These are phyloP conservation scores for Antheraea assamensis DNA, from an alignment of 2,888 invertebrate species.

Conservation along the genomic window DNA sequence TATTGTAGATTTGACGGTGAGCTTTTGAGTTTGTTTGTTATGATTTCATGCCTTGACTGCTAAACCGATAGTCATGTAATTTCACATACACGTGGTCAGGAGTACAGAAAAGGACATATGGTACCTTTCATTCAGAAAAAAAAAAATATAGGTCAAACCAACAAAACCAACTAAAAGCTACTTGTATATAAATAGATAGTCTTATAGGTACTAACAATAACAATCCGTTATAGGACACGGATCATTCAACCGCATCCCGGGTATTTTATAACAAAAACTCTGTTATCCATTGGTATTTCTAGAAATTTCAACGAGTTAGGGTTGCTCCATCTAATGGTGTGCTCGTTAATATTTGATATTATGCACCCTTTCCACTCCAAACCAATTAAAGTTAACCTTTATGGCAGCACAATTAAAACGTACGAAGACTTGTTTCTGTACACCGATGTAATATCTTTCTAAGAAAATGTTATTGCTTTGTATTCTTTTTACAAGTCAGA, in stretches of 20 bases:
- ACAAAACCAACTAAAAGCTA: no score
- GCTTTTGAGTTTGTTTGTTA: no score
- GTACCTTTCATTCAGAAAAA: no score
- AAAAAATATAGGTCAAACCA: no score
- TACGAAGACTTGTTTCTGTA: conserved; percentile 16
- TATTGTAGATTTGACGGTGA: no score
- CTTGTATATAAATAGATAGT: not conserved
- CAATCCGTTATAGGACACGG: not conserved
- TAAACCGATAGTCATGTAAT: no score
- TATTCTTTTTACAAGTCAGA: not conserved
- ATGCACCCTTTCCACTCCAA: conserved; percentile 54
- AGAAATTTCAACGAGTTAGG: conserved; percentile 51
- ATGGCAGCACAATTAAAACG: conserved; percentile 35
- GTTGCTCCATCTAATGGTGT: conserved; percentile 40
- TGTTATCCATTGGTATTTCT: conserved; percentile 33
- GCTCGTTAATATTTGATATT: conserved; percentile 40
- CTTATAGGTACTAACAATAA: not conserved
- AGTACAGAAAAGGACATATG: no score
- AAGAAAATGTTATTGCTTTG: not conserved
- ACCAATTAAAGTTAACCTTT: conserved; percentile 52
- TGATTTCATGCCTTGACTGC: no score
- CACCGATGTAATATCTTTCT: not conserved
- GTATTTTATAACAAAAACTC: not conserved
- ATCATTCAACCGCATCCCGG: not conserved
- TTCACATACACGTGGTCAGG: no score